Evolutionary conservation across 2,888 invertebrate species (phyloP).

Genomic region (Poecilus cupreus): DNA sequence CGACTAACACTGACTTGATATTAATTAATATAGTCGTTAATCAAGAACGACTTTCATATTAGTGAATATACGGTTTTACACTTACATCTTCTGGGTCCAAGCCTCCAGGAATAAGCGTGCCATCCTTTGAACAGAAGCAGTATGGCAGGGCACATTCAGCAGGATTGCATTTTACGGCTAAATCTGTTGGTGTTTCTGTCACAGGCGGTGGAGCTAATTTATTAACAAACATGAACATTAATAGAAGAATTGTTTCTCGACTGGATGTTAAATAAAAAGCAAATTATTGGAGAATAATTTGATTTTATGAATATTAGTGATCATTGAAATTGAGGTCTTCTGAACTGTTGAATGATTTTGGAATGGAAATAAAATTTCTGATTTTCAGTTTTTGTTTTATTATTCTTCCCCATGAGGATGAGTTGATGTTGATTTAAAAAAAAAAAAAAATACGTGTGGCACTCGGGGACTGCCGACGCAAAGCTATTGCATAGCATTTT

Average conservation of each 20-base stretch:
- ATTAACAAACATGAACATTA: no score
- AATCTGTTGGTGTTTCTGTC: constrained; percentile 87
- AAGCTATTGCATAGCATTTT: no score
- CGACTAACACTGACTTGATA: neutral
- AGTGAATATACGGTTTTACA: constrained; percentile 48
- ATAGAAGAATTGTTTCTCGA: neutral
- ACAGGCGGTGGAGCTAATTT: constrained; percentile 84
- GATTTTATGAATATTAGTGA: neutral
- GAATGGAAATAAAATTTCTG: no score
- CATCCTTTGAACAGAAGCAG: constrained; percentile 94
- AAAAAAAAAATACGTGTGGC: no score
- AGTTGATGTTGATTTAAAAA: no score
- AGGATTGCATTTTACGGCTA: constrained; percentile 86
- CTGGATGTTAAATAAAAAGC: no score
- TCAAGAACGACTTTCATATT: neutral
- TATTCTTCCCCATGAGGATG: no score
- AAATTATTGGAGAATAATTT: neutral
- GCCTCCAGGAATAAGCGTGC: constrained; percentile 89
- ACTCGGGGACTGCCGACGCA: no score
- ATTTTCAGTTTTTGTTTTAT: no score
- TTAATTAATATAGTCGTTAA: constrained; percentile 1
- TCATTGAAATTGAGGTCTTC: no score
- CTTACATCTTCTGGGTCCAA: constrained; percentile 87
- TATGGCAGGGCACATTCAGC: constrained; percentile 87
- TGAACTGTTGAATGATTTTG: no score